These are phyloP conservation scores for Meloidogyne floridensis DNA, from an alignment of 1,140 invertebrate genomes.

Conservation along the genomic window DNA sequence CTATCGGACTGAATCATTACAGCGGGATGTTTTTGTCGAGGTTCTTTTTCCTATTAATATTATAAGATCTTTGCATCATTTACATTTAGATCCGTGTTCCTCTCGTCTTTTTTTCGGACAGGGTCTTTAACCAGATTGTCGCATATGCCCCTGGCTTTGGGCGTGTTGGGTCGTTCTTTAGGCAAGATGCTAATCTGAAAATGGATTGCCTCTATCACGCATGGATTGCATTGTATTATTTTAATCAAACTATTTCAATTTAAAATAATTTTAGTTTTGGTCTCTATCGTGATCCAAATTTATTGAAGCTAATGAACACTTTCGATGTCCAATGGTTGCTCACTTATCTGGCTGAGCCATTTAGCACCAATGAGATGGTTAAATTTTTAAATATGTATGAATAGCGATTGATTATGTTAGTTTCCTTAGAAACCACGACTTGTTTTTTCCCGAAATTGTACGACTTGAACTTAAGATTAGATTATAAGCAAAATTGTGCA, in stretches of 20 bases:
- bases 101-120: conserved; percentile 17
- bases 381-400: not conserved
- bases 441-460: no score
- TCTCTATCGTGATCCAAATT: not conserved
- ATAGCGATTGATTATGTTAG: no score
- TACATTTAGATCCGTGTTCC: conserved; percentile 16
- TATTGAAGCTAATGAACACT: not conserved
- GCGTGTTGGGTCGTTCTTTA: conserved; percentile 7
- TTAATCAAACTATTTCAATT: not conserved
- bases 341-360: not conserved
- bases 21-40: not conserved
- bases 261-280: conserved; percentile 11
- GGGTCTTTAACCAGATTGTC: not conserved
- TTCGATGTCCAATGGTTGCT: conserved; percentile 14
- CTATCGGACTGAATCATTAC: not conserved
- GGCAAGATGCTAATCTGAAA: not conserved
- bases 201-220: conserved; percentile 13
- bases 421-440: no score
- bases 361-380: not conserved
- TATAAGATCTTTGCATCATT: not conserved
- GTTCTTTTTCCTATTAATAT: not conserved
- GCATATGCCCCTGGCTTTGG: conserved; percentile 30
- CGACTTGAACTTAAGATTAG: no score
- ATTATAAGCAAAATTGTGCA: no score
- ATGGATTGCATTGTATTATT: conserved; percentile 25